Base-by-base conservation (phyloP, 2,888 invertebrate species). In the Hypomecis punctinalis region DNA sequence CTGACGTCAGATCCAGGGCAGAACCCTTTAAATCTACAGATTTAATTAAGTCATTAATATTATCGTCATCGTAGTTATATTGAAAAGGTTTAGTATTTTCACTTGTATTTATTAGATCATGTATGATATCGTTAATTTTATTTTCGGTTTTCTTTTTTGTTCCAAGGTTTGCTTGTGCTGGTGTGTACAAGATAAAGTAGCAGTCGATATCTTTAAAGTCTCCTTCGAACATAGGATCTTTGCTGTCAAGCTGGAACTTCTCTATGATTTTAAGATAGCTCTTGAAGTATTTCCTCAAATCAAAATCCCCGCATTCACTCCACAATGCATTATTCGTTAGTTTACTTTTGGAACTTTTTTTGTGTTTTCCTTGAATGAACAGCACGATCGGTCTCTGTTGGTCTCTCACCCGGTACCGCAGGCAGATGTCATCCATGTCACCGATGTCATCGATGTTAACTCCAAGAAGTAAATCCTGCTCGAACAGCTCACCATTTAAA, bases 1-100 rank as follows among this genome's bases (percentile, higher is more conserved):
- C 72, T 47, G 67, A 69, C 33, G 76, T 59, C 63, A 82, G 66
- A 69, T 55, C 72, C 59, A n/a, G n/a, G n/a, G n/a, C n/a, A n/a
- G n/a, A n/a, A n/a, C 76, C 73, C 61, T 73, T 52, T n/a, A n/a
- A n/a, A 58, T 75, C 73, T 42, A 76, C 70, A 61, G 65, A 73
- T 9, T 67, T 67, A 0, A 75, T 73, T 40, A 82, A 60, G 55
- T 65, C 64, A 45, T 68, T 54, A 46, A 76, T 62, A 51, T 79
- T 78, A 0, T 43, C 64, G 4, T 67, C 60, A 11, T 71, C 68
- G 47, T 75, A 75, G 10, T 77, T 57, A 33, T 76, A 76, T 66
- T 80, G 78, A 67, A 81, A 81, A 7, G 70, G 40, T 5, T 69
- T 69, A 36, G 66, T 49, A 13, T 39, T 60, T 5, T 67, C 49